phyloP scores from a whole-genome alignment of 2,797 vertebrate species.

The Streptopelia turtur region DNA sequence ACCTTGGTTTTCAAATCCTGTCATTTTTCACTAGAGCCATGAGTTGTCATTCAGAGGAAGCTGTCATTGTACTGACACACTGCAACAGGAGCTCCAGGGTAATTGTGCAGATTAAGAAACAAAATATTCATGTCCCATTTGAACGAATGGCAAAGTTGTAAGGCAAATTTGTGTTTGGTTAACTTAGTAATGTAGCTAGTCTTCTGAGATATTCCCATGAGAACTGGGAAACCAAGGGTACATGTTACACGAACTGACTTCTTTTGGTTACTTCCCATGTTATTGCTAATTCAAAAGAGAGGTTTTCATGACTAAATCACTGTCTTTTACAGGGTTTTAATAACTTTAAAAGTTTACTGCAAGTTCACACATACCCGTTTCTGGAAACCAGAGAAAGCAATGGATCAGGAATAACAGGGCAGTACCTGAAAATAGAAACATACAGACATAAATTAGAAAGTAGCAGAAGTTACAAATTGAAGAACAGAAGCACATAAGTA shows the following conservation, averaged over 20 bases:
- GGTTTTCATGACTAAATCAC: neutral
- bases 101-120: slow-evolving; percentile 15
- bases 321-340: neutral
- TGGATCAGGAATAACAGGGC: neutral
- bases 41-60: slow-evolving; percentile 8
- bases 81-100: neutral
- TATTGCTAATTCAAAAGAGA: neutral
- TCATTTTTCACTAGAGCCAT: neutral
- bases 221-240: neutral
- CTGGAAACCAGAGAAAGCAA: neutral
- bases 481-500: accelerated
- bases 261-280: neutral
- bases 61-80: neutral
- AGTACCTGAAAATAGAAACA: accelerated
- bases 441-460: neutral
- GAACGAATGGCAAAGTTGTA: neutral
- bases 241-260: neutral
- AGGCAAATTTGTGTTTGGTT: neutral
- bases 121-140: neutral
- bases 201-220: neutral
- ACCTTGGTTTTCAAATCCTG: neutral
- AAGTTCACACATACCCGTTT: neutral
- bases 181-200: neutral
- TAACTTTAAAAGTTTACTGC: neutral
- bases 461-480: neutral